Evolutionary conservation across 1,140 invertebrate species (phyloP).

Genomic region (Hermatobates lingyangjiaoensis): DNA sequence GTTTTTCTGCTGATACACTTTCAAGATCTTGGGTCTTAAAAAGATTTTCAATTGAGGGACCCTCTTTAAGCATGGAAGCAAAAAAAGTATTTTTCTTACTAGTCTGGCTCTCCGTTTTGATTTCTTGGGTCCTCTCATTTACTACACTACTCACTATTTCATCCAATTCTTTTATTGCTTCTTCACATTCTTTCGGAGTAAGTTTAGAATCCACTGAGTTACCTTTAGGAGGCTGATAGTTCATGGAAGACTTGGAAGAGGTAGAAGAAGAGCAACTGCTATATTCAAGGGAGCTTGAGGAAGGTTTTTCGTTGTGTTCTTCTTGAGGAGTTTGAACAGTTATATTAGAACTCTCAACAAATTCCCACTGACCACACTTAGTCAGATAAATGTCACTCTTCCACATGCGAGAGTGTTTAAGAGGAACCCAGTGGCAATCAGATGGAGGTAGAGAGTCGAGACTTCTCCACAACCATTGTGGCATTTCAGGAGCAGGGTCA

Average conservation of each 20-base stretch:
- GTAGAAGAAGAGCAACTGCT: not conserved
- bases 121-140: not conserved
- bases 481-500: not conserved
- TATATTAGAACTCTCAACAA: constrained; percentile 1
- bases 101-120: not conserved
- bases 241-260: constrained; percentile 5
- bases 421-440: constrained; percentile 11
- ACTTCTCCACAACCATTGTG: constrained; percentile 7
- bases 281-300: constrained; percentile 13
- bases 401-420: constrained; percentile 11
- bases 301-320: constrained; percentile 3
- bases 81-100: not conserved
- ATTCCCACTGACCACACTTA: constrained; percentile 13
- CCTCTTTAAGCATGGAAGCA: not conserved
- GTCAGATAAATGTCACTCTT: constrained; percentile 17
- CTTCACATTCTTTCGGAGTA: constrained; percentile 27
- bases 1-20: not conserved
- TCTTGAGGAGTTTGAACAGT: not conserved
- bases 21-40: no score
- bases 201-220: constrained; percentile 14
- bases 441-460: constrained; percentile 3
- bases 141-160: constrained; percentile 21
- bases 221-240: constrained; percentile 1
- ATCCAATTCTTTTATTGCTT: constrained; percentile 31
- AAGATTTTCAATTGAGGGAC: no score